Evolutionary conservation across 2,888 invertebrate genomes (phyloP), one percentile per base, ranked within the genome.

Genomic region (Calephelis perditalis): DNA sequence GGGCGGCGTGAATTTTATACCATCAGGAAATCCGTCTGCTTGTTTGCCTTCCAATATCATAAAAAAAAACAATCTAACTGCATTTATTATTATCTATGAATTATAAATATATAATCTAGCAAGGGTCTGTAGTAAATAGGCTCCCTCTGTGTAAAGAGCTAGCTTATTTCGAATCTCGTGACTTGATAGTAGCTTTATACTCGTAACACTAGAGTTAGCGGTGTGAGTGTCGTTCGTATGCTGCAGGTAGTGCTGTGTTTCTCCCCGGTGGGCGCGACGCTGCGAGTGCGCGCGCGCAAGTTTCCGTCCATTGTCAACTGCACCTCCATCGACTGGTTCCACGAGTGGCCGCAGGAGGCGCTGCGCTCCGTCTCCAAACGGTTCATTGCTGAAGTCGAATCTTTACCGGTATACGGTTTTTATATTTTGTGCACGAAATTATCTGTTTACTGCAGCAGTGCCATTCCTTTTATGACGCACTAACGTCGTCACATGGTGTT

Each of bases 251-350:
- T 98, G 11, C 86, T 99, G 4, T 98, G 98, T 78, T 98, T 98
- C 83, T 98, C 98, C 0, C 98, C 98, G 0, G 98, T 98, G 60
- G 98, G 98, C 0, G 94, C 95, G 0, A 97, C 97, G 0, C 88
- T 99, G 12, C 91, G 98, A 59, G 91, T 97, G 12, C 92, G 98
- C 61, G 95, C 96, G 5, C 92, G 98, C 60, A 97, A 98, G 82
- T 99, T 99, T 86, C 98, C 98, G 0, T 97, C 98, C 0, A 87
- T 99, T 44, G 96, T 97, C 12, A 98, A 96, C 86, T 97, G 97
- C 77, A 97, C 98, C 0, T 94, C 96, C 12, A 98, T 98, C 68
- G 95, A 98, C 82, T 98, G 98, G 98, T 98, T 98, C 86, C 98
- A 98, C 79, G 97, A 98, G 76, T 99, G 98, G 98, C 98, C 98